Conservation (phyloP, 1,140 invertebrate species). For the Chrysopa pallens region DNA sequence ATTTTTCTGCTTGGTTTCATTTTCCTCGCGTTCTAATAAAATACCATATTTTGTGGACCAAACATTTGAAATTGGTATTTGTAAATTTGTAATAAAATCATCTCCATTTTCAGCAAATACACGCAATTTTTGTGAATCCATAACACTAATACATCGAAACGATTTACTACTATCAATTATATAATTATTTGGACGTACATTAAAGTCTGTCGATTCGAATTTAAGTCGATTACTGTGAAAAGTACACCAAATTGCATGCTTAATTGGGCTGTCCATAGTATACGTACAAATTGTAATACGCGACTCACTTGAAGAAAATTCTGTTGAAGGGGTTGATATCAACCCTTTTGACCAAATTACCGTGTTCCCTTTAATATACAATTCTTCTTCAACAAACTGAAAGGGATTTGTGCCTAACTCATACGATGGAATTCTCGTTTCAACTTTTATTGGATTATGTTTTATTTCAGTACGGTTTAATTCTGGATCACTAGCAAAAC, state of each 20-base stretch:
- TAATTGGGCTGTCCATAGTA: conserved; percentile 60
- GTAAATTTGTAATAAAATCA: conserved; percentile 63
- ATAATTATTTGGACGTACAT: conserved; percentile 13
- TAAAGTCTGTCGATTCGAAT: conserved; percentile 21
- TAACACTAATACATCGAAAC: conserved; percentile 46
- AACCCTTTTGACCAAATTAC: conserved; percentile 61
- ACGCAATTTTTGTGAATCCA: conserved; percentile 57
- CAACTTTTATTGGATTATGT: not conserved
- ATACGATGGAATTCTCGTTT: conserved; percentile 1
- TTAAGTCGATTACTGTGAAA: conserved; percentile 40
- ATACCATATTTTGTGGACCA: conserved; percentile 66
- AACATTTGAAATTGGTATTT: conserved; percentile 62
- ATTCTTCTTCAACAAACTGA: conserved; percentile 53
- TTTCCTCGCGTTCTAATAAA: conserved; percentile 47
- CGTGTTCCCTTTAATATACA: conserved; percentile 70
- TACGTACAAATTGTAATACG: conserved; percentile 47
- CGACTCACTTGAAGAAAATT: conserved; percentile 22
- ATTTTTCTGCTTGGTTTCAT: conserved; percentile 1
- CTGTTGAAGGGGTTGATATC: conserved; percentile 21
- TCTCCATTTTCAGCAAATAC: conserved; percentile 64
- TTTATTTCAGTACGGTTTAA: conserved; percentile 7
- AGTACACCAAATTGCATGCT: conserved; percentile 64
- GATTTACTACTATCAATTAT: conserved; percentile 10
- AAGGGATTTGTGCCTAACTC: conserved; percentile 3
- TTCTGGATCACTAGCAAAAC: conserved; percentile 1